Conservation (phyloP, 2,113 vertebrate genomes). For the Sinocyclocheilus anophthalmus region DNA sequence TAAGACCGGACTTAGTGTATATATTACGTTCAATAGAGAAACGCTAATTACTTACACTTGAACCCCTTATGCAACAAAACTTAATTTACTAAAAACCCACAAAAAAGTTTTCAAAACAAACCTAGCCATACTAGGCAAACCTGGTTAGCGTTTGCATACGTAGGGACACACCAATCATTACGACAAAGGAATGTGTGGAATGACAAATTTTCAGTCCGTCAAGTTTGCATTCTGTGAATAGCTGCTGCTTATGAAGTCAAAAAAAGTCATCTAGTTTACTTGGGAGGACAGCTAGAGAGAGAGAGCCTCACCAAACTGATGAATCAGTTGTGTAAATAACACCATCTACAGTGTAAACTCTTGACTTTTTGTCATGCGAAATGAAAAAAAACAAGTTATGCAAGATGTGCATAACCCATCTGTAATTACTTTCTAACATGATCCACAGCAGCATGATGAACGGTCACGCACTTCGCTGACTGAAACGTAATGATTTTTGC, state of each 20-base stretch:
- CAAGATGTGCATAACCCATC: not conserved
- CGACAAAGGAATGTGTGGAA: slow-evolving; percentile 12
- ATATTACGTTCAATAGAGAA: not conserved
- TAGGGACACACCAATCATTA: not conserved
- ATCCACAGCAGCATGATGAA: not conserved
- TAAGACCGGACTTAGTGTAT: not conserved
- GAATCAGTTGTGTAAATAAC: not conserved
- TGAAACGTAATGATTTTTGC: slow-evolving; percentile 18
- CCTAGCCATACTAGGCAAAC: not conserved
- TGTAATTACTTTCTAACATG: slow-evolving; percentile 22
- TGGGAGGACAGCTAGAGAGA: not conserved
- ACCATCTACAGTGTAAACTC: slow-evolving; percentile 3
- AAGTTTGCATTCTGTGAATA: slow-evolving; percentile 18
- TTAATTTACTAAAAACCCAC: not conserved
- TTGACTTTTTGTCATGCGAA: not conserved
- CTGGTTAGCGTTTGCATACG: not conserved
- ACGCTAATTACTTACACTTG: not conserved
- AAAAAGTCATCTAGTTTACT: not conserved
- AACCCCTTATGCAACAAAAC: not conserved
- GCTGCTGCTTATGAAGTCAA: not conserved
- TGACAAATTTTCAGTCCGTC: not conserved
- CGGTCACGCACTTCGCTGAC: not conserved
- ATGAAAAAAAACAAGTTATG: not conserved
- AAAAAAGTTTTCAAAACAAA: not conserved
- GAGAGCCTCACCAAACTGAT: not conserved